These are phyloP conservation scores for Tiphia femorata DNA, from an alignment of 2,888 invertebrate species.

Conservation along the genomic window DNA sequence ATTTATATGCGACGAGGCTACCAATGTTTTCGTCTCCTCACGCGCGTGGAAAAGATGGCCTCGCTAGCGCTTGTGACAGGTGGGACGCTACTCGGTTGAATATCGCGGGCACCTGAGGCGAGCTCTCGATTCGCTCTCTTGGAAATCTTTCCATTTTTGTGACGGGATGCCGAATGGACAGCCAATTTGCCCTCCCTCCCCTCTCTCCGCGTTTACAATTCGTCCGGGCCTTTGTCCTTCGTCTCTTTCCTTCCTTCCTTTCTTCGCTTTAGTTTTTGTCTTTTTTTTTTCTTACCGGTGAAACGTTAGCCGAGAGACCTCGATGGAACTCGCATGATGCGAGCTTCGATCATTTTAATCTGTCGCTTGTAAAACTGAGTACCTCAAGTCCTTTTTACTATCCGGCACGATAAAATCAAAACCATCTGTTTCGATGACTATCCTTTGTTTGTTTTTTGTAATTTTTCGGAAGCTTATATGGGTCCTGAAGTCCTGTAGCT, in stretches of 20 bases:
- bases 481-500: too few species aligned
- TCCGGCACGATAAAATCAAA: too few species aligned
- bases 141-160: conserved; percentile 18
- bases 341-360: too few species aligned
- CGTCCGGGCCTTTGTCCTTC: not conserved
- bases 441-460: too few species aligned
- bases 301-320: too few species aligned
- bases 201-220: not conserved
- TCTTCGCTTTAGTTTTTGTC: too few species aligned
- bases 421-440: too few species aligned
- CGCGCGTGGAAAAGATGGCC: conserved; percentile 1
- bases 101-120: conserved; percentile 13
- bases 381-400: too few species aligned
- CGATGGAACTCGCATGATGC: too few species aligned
- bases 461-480: too few species aligned
- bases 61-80: conserved; percentile 23
- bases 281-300: too few species aligned
- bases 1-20: conserved; percentile 27
- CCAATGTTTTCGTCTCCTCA: conserved; percentile 5
- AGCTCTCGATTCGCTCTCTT: conserved; percentile 13
- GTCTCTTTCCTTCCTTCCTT: not conserved
- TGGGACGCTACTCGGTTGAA: conserved; percentile 22
- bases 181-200: conserved; percentile 5
- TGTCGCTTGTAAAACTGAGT: too few species aligned
- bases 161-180: not conserved